phyloP scores from a whole-genome alignment of 2,888 invertebrate genomes.

The Diloba caeruleocephala region DNA sequence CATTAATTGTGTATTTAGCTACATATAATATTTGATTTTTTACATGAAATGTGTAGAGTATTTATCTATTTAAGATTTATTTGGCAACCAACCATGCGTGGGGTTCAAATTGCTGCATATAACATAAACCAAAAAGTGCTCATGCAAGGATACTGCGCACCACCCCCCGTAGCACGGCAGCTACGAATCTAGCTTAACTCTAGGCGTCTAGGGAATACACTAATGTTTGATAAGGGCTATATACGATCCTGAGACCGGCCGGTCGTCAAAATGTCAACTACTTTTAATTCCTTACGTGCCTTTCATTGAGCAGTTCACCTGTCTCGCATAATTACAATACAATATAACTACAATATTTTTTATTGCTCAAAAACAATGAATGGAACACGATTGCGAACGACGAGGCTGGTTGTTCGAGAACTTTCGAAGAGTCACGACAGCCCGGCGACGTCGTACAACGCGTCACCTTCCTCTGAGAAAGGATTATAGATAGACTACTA shows the following conservation, averaged over 20 bases:
- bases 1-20: too few relatives aligned
- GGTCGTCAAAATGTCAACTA: constrained; percentile 68
- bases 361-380: constrained; percentile 69
- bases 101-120: too few relatives aligned
- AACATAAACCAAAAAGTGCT: too few relatives aligned
- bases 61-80: too few relatives aligned
- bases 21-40: too few relatives aligned
- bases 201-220: constrained; percentile 76
- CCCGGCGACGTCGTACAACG: constrained; percentile 9
- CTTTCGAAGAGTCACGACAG: background rate
- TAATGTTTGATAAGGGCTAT: constrained; percentile 72
- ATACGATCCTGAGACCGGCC: constrained; percentile 59
- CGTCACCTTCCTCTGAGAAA: constrained; percentile 60
- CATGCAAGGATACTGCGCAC: constrained; percentile 60
- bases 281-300: constrained; percentile 86
- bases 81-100: too few relatives aligned
- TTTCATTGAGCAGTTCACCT: constrained; percentile 79
- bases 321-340: constrained; percentile 67
- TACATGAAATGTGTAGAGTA: too few relatives aligned
- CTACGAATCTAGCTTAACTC: constrained; percentile 77
- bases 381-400: constrained; percentile 29
- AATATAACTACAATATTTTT: constrained; percentile 66
- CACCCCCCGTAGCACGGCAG: constrained; percentile 48
- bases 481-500: constrained; percentile 67
- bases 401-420: background rate